Conservation (phyloP, 1,140 invertebrate genomes). For the Pseudomyrmex pallidus region DNA sequence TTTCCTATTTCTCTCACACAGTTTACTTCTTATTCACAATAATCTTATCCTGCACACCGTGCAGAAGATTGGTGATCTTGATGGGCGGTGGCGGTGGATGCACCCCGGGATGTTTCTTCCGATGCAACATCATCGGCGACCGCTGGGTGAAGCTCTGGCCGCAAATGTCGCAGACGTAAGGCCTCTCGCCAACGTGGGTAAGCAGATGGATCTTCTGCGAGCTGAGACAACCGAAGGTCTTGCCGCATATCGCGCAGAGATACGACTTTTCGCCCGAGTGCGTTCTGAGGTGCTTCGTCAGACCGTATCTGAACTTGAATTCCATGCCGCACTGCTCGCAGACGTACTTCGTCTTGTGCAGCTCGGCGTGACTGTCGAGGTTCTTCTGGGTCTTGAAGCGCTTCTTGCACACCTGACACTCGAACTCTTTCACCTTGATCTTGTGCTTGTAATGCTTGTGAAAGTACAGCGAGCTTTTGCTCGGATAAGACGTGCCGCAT, state of each 20-base stretch:
- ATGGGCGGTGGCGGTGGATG: conserved; percentile 81
- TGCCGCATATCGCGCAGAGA: conserved; percentile 87
- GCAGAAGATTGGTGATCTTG: conserved; percentile 80
- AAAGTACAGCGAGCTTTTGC: conserved; percentile 79
- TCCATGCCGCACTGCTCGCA: conserved; percentile 87
- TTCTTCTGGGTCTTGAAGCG: conserved; percentile 84
- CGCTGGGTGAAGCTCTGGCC: conserved; percentile 84
- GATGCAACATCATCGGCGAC: conserved; percentile 84
- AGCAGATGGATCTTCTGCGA: conserved; percentile 83
- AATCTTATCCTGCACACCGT: conserved; percentile 80
- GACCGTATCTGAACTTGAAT: conserved; percentile 87
- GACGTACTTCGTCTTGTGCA: conserved; percentile 85
- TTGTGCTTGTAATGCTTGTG: conserved; percentile 84
- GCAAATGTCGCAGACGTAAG: conserved; percentile 86
- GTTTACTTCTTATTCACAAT: conserved; percentile 76
- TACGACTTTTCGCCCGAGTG: conserved; percentile 90
- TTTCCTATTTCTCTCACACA: neutral
- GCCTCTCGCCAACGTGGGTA: conserved; percentile 85
- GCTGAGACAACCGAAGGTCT: conserved; percentile 85
- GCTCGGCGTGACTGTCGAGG: conserved; percentile 80
- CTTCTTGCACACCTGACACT: conserved; percentile 84
- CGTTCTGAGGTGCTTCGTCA: conserved; percentile 87
- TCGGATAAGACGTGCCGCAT: conserved; percentile 87
- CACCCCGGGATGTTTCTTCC: conserved; percentile 86
- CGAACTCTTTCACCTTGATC: conserved; percentile 83